phyloP scores from a whole-genome alignment of 2,113 vertebrate genomes.

The Noturus placidus region DNA sequence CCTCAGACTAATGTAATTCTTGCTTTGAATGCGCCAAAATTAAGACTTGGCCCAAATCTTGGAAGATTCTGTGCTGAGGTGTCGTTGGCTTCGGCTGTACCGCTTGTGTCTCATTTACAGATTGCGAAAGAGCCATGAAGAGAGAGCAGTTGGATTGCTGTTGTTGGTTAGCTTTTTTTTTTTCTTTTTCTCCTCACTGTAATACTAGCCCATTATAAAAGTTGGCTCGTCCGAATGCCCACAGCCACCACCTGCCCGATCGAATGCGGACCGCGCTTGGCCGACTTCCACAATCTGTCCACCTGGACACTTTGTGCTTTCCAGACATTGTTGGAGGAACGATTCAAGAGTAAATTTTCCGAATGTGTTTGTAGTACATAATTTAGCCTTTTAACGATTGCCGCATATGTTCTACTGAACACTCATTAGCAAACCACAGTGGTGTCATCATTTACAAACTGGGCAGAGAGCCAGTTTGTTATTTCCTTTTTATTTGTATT shows the following conservation, averaged over 20 bases:
- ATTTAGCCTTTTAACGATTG: neutral
- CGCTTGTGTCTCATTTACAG: constrained; percentile 20
- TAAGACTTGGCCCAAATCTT: constrained; percentile 19
- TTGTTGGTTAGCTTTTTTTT: constrained; percentile 1
- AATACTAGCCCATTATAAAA: constrained; percentile 34
- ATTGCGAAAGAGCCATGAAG: constrained; percentile 28
- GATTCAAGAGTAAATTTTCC: neutral
- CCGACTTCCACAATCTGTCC: constrained; percentile 8
- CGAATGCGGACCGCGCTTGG: neutral
- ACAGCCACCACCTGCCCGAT: constrained; percentile 35
- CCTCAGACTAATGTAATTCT: constrained; percentile 21
- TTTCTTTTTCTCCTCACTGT: neutral
- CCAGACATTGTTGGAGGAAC: neutral
- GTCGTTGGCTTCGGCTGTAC: constrained; percentile 1
- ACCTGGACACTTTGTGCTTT: constrained; percentile 34
- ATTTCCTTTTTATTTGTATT: neutral
- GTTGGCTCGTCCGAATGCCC: constrained; percentile 10
- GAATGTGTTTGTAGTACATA: neutral
- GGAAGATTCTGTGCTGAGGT: constrained; percentile 24
- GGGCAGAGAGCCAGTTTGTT: constrained; percentile 3
- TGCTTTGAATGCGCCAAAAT: constrained; percentile 33
- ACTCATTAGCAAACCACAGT: constrained; percentile 32
- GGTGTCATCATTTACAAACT: constrained; percentile 19
- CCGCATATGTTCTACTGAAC: constrained; percentile 15
- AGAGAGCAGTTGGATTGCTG: constrained; percentile 9